Conservation (phyloP, 2,113 vertebrate species). For the Oncorhynchus kisutch region DNA sequence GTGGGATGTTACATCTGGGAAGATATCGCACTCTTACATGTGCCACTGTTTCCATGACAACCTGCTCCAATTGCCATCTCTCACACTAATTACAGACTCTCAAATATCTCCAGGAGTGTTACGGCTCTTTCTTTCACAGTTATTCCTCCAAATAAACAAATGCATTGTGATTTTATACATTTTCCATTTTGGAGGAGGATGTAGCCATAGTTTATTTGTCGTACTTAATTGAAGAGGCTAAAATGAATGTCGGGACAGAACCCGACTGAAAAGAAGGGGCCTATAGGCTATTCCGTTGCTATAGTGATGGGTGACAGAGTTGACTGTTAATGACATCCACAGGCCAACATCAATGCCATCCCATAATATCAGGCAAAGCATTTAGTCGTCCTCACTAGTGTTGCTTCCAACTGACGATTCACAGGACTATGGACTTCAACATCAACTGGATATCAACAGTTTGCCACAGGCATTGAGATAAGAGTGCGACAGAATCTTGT, state of each 20-base stretch:
- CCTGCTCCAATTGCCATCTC: slow-evolving; percentile 53
- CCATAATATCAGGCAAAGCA: background rate
- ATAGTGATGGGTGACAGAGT: background rate
- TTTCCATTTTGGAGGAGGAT: no score
- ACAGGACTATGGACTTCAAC: background rate
- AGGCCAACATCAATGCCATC: background rate
- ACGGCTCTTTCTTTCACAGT: background rate
- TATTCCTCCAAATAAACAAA: background rate
- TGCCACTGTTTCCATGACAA: slow-evolving; percentile 76
- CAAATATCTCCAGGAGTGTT: background rate
- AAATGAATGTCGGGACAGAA: no score
- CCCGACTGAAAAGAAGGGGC: no score
- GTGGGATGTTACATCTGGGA: slow-evolving; percentile 52
- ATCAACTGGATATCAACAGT: no score
- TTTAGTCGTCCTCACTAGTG: background rate
- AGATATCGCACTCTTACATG: slow-evolving; percentile 58
- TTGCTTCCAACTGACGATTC: background rate
- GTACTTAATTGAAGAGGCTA: no score
- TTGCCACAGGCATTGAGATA: no score
- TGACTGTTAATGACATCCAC: background rate
- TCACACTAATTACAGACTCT: slow-evolving; percentile 37
- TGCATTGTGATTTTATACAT: background rate
- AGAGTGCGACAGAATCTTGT: no score
- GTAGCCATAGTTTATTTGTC: no score
- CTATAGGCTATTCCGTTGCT: background rate